These are phyloP conservation scores for Scalopus aquaticus DNA, from an alignment of 2,113 vertebrate species.

Conservation along the genomic window DNA sequence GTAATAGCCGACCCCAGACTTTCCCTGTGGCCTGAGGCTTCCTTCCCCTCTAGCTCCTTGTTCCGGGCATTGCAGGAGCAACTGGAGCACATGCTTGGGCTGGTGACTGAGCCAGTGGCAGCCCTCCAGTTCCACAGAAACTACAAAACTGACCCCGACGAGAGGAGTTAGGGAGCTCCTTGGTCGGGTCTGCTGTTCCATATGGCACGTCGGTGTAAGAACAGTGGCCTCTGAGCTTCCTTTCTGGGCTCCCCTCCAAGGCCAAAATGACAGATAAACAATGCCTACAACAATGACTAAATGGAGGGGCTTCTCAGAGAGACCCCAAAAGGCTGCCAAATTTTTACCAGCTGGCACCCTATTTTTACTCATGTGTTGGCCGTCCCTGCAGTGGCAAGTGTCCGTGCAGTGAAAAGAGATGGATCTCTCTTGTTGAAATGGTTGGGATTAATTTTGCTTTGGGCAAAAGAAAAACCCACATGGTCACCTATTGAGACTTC, in stretches of 20 bases:
- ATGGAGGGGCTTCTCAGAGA: neutral
- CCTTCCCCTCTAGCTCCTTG: neutral
- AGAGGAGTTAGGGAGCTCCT: neutral
- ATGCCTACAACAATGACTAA: neutral
- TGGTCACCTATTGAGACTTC: neutral
- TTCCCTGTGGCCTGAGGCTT: neutral
- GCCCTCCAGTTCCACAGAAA: neutral
- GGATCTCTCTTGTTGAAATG: constrained; percentile 30
- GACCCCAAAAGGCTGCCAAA: neutral
- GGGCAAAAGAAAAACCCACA: constrained; percentile 48
- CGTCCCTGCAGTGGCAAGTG: constrained; percentile 10
- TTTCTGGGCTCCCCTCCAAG: constrained; percentile 34
- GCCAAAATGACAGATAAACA: constrained; percentile 8
- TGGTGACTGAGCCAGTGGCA: neutral
- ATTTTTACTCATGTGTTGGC: neutral
- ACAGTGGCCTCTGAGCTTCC: neutral
- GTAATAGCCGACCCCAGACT: neutral
- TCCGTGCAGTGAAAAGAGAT: constrained; percentile 21
- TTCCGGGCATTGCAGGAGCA: neutral
- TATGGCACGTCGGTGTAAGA: neutral
- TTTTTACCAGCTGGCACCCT: constrained; percentile 12
- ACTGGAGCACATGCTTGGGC: neutral
- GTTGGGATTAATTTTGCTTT: constrained; percentile 50
- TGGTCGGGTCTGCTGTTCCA: neutral
- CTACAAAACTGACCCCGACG: neutral